Percentiles rank a stretch among this genome's conserved stretches.
These are phyloP conservation scores for Caiman crocodilus DNA, from an alignment of 2,797 vertebrate species.

Conservation along the genomic window DNA sequence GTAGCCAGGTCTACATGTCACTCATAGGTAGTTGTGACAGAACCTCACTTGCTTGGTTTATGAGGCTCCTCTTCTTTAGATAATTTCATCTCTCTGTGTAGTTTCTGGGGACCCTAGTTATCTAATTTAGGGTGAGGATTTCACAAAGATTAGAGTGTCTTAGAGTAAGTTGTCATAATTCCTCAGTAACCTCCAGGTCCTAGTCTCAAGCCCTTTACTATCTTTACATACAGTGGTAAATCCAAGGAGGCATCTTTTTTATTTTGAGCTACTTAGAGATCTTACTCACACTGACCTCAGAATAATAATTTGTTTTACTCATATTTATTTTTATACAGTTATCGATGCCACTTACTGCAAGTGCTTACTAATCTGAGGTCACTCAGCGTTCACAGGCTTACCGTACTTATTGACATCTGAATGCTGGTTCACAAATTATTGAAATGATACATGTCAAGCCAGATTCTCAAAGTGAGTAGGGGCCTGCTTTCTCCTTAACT, in stretches of 20 bases:
- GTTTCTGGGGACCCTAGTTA: no score
- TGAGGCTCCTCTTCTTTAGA: no score
- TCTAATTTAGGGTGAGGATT: no score
- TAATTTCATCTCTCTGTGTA: no score
- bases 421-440: slow-evolving; percentile 15
- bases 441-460: not conserved
- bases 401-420: slow-evolving; percentile 42
- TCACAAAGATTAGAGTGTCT: no score
- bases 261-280: slow-evolving; percentile 9
- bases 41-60: no score
- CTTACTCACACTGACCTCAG: slow-evolving; percentile 12
- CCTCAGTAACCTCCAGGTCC: no score
- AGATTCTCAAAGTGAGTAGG: not conserved
- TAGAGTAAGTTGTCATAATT: no score
- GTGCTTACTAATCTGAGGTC: slow-evolving; percentile 25
- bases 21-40: no score
- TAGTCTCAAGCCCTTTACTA: no score
- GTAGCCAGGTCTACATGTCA: no score
- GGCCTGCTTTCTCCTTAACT: not conserved
- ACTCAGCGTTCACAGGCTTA: slow-evolving; percentile 37
- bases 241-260: not conserved
- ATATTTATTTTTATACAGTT: slow-evolving; percentile 22
- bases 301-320: slow-evolving; percentile 53
- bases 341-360: slow-evolving; percentile 23
- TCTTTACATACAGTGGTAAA: not conserved